Evolutionary conservation across 23 tunicate species (phyloP), one percentile per base, ranked within the genome.

Genomic region (Ascidia mentula): DNA sequence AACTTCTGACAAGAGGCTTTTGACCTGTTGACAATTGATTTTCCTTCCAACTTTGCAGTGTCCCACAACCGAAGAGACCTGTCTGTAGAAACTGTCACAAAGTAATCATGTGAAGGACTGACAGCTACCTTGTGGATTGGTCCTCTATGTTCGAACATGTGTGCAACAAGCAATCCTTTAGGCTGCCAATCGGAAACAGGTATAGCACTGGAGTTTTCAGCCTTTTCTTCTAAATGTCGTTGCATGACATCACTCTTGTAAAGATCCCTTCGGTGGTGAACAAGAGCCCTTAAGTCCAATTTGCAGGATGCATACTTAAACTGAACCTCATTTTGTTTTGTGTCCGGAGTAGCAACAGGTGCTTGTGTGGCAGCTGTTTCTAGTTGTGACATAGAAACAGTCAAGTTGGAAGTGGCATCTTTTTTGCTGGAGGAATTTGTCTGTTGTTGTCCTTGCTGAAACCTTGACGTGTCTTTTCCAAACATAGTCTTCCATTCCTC

Each of bases 401-500:
- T 20, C 65, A 87, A 24, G 40, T 87, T 81, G 5, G 86, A 32
- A 28, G 69, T n/a, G n/a, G 45, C 73, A 36, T 26, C 35, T 69
- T 81, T 81, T 18, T 37, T 60, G 18, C 46, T 61, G 26, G 83
- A 32, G 0, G 20, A 12, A 22, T 36, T 69, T 13, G 82, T 26
- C 24, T 74, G 69, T 26, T 31, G 6, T 9, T 60, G 30, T 37
- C 46, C 40, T 26, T 72, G 42, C 6, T 69, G 75, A 31, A 35
- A 18, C 45, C 59, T 86, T 0, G 82, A 75, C 18, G 40, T 86
- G 46, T 84, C 89, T 9, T 76, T 75, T 7, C 92, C 98, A 80
- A 84, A 93, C 98, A 88, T 88, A 26, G 82, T 84, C 40, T 79
- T 88, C 98, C 98, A 93, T 39, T 93, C 98, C 34, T 93, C 98